phyloP scores from a whole-genome alignment of 2,113 vertebrate genomes.

The Paralichthys olivaceus region DNA sequence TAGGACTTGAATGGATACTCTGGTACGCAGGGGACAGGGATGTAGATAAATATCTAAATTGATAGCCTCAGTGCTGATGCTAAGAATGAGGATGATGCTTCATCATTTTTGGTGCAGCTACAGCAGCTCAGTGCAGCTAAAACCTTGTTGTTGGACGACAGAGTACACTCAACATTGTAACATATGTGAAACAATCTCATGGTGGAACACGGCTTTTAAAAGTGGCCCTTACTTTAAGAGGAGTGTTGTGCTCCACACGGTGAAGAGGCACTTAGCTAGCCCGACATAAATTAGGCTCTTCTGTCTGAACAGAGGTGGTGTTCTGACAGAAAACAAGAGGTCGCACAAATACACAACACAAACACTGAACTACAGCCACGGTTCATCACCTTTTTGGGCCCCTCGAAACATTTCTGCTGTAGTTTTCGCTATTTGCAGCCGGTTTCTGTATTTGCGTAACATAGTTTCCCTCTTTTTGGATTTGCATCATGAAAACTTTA shows the following conservation, averaged over 20 bases:
- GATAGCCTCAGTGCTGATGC: not conserved
- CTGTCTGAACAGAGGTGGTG: conserved; percentile 1
- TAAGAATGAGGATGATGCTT: conserved; percentile 5
- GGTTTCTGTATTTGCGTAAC: too few species aligned
- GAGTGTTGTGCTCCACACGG: conserved; percentile 10
- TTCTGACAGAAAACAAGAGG: too few species aligned
- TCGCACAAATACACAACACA: not conserved
- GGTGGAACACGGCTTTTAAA: conserved; percentile 20
- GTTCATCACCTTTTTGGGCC: too few species aligned
- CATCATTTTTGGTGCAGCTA: not conserved
- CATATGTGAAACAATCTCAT: conserved; percentile 22
- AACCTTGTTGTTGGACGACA: not conserved
- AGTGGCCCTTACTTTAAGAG: conserved; percentile 31
- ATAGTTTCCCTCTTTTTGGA: too few species aligned
- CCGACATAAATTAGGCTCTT: conserved; percentile 24
- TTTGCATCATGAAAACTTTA: too few species aligned
- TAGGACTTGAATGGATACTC: not conserved
- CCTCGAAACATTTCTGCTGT: too few species aligned
- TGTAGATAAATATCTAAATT: conserved; percentile 6
- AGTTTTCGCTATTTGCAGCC: too few species aligned
- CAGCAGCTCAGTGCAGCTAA: not conserved
- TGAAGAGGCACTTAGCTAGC: conserved; percentile 32
- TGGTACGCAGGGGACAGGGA: not conserved
- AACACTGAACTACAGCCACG: too few species aligned
- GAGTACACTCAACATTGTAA: conserved; percentile 10